Evolutionary conservation across 2,113 vertebrate genomes (phyloP), one percentile per base, ranked within the genome.

Genomic region (Cnemophilus loriae): DNA sequence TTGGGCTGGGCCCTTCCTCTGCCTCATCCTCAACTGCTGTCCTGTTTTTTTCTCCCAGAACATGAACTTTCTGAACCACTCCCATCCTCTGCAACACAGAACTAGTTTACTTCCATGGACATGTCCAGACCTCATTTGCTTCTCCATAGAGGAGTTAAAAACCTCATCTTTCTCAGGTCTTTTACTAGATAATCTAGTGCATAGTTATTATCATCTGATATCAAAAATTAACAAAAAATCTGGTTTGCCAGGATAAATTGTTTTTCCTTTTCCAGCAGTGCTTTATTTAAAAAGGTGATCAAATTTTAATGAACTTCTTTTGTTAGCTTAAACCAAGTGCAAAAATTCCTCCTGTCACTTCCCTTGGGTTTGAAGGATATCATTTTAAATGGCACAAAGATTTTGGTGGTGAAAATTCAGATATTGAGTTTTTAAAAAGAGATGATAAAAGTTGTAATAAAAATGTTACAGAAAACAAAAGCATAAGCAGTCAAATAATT

Each of bases 281-380:
- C 44, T 90, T 91, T 78, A 84, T 75, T 87, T 87, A 87, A 95
- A 82, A 61, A 87, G 6, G 27, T 64, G 24, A 82, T 95, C 42
- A 95, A 90, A 87, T 64, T 89, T 96, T 93, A 67, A 93, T 75
- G 39, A 75, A 74, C 35, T 59, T 84, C 69, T 87, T 95, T 85
- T 94, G 77, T 89, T 76, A 73, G 49, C 49, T 93, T 95, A 89
- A 93, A 76, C 37, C 84, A 95, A 85, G 53, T 88, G 82, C 78
- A 94, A 90, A 90, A 83, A 88, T 68, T 67, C 57, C 35, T 79
- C 57, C 44, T 37, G n/a, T 75, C 30, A 65, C 20, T 71, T 94
- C 81, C 44, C 49, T 68, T 64, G 60, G 33, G 44, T 84, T 75
- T 50, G 65, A 87, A 93, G 39, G 16, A 39, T 33, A 93, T 44